A percentile compares a stretch with the other conserved stretches of the same genome.
Evolutionary conservation across 2,888 invertebrate genomes (phyloP).

Genomic region (Habrosyne pyritoides): DNA sequence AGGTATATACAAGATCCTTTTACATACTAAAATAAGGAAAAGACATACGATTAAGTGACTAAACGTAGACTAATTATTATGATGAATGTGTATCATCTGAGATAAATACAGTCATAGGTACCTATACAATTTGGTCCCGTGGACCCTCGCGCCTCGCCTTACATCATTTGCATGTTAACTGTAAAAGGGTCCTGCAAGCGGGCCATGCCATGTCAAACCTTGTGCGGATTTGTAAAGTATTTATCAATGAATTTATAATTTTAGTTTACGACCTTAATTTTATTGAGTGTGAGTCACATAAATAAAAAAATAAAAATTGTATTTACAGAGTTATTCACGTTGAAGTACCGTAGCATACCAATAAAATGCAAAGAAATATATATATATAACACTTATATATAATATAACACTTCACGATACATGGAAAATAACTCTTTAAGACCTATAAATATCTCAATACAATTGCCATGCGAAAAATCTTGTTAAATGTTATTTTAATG

Average conservation of each 20-base stretch:
- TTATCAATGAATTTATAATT: slow-evolving; percentile 16
- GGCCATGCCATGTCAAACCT: slow-evolving; percentile 5
- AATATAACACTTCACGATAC: too few relatives aligned
- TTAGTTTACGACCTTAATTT: slow-evolving; percentile 2
- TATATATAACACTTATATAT: too few relatives aligned
- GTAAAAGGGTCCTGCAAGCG: slow-evolving; percentile 8
- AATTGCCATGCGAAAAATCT: too few relatives aligned
- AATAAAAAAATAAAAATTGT: background rate
- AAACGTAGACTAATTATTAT: background rate
- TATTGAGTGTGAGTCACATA: background rate
- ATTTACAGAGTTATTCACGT: background rate
- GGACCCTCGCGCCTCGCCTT: slow-evolving; percentile 6
- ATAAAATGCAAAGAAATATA: too few relatives aligned
- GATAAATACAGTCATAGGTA: background rate
- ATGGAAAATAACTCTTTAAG: too few relatives aligned
- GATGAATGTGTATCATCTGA: background rate
- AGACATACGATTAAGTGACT: background rate
- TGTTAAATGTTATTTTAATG: too few relatives aligned
- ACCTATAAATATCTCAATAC: too few relatives aligned
- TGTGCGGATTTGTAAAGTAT: slow-evolving; percentile 18
- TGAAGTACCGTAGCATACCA: too few relatives aligned
- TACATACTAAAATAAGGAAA: background rate
- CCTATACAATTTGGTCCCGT: slow-evolving; percentile 5
- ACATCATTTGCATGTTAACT: slow-evolving; percentile 18
- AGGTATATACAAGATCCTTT: too few relatives aligned